Evolutionary conservation across 1,140 invertebrate genomes (phyloP), one percentile per base, ranked within the genome.

Genomic region (Acromyrmex echinatior): DNA sequence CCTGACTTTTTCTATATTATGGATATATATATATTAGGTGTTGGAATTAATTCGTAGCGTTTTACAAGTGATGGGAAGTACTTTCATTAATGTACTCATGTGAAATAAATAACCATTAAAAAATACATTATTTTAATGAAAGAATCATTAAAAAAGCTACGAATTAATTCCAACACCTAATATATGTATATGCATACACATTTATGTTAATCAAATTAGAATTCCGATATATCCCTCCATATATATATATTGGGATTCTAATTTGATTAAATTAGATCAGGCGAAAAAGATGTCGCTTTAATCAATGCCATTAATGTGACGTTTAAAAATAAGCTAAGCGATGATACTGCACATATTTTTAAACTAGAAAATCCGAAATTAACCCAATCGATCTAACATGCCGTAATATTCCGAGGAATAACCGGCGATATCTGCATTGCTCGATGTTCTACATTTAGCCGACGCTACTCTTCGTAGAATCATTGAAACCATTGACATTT

Each of bases 281-380:
- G 18, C 7, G 25, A 21, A 58, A 60, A 14, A 39, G 51, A n/a
- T 21, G 31, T 14, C 21, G 39, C 9, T 2, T 78, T 31, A 49
- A 65, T 77, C 56, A 77, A 21, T n/a, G n/a, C 31, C n/a, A 12
- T 78, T 25, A 18, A 21, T 25, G 58, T n/a, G 62, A 70, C 14
- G 28, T 14, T 28, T 14, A 56, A 53, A 65, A 68, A 53, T 18
- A 70, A 56, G 7, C 51, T 45, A 56, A 63, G 4, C 39, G 68
- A 74, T 49, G 53, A 73, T 62, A 28, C 10, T 39, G 39, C 60
- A 39, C 14, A 18, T 65, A 81, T 73, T 81, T 74, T 62, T 14
- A 45, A 35, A 3, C 25, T 16, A 62, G 70, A 51, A 76, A 62
- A 35, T 51, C 80, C 39, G 14, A n/a, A 76, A 74, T 84, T 74